phyloP scores from a whole-genome alignment of 2,797 vertebrate species.

The Picus viridis region DNA sequence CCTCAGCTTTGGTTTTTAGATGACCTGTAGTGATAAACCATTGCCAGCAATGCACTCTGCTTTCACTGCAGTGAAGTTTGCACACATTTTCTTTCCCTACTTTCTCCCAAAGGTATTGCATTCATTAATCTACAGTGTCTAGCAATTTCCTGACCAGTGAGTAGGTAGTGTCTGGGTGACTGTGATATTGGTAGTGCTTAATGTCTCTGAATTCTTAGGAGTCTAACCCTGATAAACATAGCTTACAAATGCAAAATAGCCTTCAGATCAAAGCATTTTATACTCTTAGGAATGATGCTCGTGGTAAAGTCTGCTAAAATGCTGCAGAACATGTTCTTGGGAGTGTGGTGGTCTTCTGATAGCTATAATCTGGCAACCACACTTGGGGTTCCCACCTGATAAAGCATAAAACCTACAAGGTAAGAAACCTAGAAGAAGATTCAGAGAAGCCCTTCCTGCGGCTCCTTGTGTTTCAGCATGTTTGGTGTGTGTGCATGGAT shows the following conservation, averaged over 20 bases:
- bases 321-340: not conserved
- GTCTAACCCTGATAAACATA: not conserved
- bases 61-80: constrained; percentile 39
- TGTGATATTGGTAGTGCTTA: not conserved
- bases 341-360: constrained; percentile 1
- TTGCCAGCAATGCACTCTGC: not conserved
- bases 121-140: constrained; percentile 39
- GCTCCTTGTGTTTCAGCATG: not conserved
- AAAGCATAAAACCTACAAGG: not conserved
- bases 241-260: not conserved
- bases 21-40: not conserved
- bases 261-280: not conserved
- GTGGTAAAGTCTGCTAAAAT: not conserved
- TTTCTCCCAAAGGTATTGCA: constrained; percentile 47
- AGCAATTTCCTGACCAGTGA: constrained; percentile 65
- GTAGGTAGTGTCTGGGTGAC: constrained; percentile 28
- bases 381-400: not conserved
- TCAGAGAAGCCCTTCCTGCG: not conserved
- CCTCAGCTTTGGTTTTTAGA: not conserved
- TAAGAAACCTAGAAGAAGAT: not conserved
- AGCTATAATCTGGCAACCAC: not conserved
- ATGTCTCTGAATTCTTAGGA: not conserved
- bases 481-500: not conserved
- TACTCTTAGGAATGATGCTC: fast-evolving
- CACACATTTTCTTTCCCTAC: constrained; percentile 20